phyloP scores from a whole-genome alignment of 64 coral and sea anemone genomes.

The Catalaphyllia jardinei region DNA sequence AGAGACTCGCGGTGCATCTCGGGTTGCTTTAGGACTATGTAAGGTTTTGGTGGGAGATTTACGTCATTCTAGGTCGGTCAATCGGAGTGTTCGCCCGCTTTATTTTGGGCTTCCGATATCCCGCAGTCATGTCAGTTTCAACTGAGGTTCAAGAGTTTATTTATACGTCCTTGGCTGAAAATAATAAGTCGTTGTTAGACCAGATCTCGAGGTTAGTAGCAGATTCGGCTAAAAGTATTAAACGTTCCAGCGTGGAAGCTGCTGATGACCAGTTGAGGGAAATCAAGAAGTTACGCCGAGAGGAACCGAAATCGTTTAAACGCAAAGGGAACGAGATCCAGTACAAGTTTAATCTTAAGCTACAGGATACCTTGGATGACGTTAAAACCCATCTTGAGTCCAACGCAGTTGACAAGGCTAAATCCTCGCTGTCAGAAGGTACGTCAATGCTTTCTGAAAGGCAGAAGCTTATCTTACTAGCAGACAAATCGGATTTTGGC shows the following conservation, averaged over 20 bases:
- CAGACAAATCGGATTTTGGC: conserved; percentile 54
- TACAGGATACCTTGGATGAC: not conserved
- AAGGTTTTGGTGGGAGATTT: no score
- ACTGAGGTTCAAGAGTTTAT: not conserved
- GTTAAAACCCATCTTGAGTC: not conserved
- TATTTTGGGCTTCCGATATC: no score
- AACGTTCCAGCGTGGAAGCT: not conserved
- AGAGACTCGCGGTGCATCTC: no score
- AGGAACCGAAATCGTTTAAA: not conserved
- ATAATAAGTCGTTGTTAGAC: not conserved
- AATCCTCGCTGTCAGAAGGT: conserved; percentile 32
- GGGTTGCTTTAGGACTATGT: no score
- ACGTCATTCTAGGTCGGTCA: no score
- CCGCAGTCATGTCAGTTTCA: not conserved
- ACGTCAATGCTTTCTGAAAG: conserved; percentile 28
- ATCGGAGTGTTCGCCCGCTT: no score
- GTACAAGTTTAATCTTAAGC: not conserved
- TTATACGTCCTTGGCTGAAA: not conserved
- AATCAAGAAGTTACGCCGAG: not conserved
- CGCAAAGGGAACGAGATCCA: not conserved
- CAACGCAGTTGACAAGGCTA: not conserved
- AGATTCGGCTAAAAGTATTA: not conserved
- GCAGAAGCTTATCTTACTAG: conserved; percentile 49
- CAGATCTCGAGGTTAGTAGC: not conserved
- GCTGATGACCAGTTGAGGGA: not conserved